phyloP scores from a whole-genome alignment of 2,888 invertebrate genomes.

The Pinctada fucata region DNA sequence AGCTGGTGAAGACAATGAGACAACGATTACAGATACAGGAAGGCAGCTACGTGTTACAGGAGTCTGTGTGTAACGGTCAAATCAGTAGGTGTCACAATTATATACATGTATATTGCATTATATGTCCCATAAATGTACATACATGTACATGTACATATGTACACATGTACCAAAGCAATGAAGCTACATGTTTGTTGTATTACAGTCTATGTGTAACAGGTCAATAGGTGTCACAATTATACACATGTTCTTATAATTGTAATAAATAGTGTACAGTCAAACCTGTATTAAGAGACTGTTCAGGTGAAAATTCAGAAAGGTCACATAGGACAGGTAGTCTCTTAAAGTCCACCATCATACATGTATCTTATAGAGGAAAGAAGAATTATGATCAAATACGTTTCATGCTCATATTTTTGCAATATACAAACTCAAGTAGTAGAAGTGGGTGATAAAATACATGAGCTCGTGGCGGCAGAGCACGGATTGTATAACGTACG shows the following conservation, averaged over 20 bases:
- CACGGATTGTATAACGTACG: no score
- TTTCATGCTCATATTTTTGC: neutral
- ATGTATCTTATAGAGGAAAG: neutral
- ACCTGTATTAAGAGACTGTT: neutral
- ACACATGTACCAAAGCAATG: no score
- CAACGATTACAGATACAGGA: conserved; percentile 36
- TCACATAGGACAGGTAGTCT: neutral
- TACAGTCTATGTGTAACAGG: no score
- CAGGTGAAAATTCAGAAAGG: neutral
- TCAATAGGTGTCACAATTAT: neutral
- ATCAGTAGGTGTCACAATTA: conserved; percentile 50
- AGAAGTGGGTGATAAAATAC: no score
- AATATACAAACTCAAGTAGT: neutral
- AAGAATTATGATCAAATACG: neutral
- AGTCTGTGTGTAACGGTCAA: conserved; percentile 86
- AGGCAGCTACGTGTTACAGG: conserved; percentile 83
- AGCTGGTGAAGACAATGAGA: conserved; percentile 42
- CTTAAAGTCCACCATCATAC: neutral
- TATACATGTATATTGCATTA: neutral
- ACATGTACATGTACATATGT: no score
- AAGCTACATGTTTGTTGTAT: no score
- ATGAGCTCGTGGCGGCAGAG: no score
- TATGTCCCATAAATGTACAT: no score
- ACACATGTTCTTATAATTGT: neutral
- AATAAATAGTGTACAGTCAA: neutral